Percentiles rank a stretch among this genome's conserved stretches.
Conservation (phyloP, 2,113 vertebrate species). For the Leptodactylus fuscus region DNA sequence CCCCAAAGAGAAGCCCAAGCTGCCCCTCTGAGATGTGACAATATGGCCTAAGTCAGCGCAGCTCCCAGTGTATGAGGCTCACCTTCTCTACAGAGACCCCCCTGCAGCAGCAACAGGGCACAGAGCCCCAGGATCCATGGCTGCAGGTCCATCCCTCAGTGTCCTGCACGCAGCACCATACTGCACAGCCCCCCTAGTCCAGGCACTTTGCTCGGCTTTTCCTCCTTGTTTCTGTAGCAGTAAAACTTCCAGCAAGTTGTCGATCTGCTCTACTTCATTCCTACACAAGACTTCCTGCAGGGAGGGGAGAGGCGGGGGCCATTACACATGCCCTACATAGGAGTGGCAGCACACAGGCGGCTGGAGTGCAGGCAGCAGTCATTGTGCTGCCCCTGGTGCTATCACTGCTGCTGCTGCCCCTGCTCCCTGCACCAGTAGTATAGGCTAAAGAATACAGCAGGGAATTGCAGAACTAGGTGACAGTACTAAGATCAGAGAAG, state of each 20-base stretch:
- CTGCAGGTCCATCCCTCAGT: slow-evolving; percentile 20
- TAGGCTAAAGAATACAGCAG: too few species aligned
- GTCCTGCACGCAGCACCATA: slow-evolving; percentile 1
- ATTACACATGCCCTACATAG: slow-evolving; percentile 48
- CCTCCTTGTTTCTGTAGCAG: slow-evolving; percentile 57
- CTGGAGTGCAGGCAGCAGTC: neutral
- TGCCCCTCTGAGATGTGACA: neutral
- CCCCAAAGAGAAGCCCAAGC: neutral
- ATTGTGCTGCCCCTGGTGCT: neutral
- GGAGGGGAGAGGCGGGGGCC: slow-evolving; percentile 58
- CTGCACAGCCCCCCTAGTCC: neutral
- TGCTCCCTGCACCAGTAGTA: too few species aligned
- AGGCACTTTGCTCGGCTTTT: neutral
- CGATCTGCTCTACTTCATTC: slow-evolving; percentile 29
- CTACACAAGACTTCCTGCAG: slow-evolving; percentile 41
- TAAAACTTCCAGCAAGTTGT: neutral
- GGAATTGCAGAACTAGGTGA: too few species aligned
- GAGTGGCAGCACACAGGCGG: slow-evolving; percentile 49
- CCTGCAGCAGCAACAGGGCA: slow-evolving; percentile 39
- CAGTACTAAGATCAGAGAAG: too few species aligned
- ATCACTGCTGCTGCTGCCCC: too few species aligned
- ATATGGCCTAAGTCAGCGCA: neutral
- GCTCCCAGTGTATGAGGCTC: neutral
- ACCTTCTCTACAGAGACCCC: slow-evolving; percentile 15
- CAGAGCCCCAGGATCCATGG: slow-evolving; percentile 36